Conservation (phyloP, 2,113 vertebrate genomes). For the Gavia stellata region DNA sequence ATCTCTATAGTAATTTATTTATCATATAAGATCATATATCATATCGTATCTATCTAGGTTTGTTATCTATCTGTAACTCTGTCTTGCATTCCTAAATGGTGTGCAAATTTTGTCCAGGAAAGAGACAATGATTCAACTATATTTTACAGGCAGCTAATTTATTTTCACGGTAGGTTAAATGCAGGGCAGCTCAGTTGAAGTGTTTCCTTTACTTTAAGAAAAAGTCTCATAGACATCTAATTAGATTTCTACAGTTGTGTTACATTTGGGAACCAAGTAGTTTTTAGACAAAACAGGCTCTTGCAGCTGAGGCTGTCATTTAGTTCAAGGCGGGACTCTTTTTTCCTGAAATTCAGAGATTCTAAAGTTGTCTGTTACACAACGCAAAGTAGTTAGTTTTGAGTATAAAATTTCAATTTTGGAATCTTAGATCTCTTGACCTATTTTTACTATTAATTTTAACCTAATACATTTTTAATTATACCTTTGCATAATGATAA, state of each 20-base stretch:
- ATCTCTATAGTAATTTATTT: not conserved
- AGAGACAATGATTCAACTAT: not conserved
- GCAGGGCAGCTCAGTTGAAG: not conserved
- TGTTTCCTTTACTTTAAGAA: constrained; percentile 11
- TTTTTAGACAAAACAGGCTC: constrained; percentile 29
- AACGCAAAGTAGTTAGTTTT: not conserved
- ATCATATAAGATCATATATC: not conserved
- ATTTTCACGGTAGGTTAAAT: constrained; percentile 37
- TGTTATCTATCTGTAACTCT: not conserved
- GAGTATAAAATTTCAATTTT: not conserved
- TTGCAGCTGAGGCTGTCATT: constrained; percentile 30
- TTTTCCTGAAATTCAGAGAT: not conserved
- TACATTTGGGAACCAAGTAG: not conserved
- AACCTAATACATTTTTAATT: not conserved
- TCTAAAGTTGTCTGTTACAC: not conserved
- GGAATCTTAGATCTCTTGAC: not conserved
- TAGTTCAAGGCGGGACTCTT: not conserved
- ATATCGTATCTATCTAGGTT: not conserved
- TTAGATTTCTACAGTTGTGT: constrained; percentile 42
- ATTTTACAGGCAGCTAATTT: constrained; percentile 29
- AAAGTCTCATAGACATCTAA: constrained; percentile 18
- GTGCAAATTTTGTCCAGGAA: not conserved
- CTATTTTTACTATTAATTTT: not conserved
- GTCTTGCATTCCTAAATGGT: not conserved
- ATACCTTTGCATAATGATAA: not conserved